These are phyloP conservation scores for Dendroctonus valens DNA, from an alignment of 1,140 invertebrate species.

Conservation along the genomic window DNA sequence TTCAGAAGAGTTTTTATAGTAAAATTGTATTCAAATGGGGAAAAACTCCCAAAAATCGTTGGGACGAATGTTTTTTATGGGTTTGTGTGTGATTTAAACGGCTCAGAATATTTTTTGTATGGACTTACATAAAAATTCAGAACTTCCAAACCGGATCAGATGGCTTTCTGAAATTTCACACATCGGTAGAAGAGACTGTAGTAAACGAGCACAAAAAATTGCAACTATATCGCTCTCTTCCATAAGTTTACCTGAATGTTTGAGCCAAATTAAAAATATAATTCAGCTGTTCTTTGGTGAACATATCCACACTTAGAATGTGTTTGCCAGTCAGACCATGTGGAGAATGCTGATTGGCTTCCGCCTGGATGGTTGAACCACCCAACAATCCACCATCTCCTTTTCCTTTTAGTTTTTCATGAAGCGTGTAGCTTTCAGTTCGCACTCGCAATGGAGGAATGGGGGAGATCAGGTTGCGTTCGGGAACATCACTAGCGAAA, in stretches of 20 bases:
- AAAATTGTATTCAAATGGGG: no score
- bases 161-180: no score
- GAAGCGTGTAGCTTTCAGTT: conserved; percentile 52
- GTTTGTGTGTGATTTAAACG: no score
- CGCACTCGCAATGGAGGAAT: conserved; percentile 52
- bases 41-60: no score
- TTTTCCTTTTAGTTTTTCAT: conserved; percentile 15
- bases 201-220: no score
- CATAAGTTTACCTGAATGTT: conserved; percentile 61
- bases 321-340: conserved; percentile 73
- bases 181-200: no score
- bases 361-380: conserved; percentile 30
- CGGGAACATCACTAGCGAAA: conserved; percentile 54
- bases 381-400: conserved; percentile 20
- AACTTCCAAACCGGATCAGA: no score
- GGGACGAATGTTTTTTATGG: no score
- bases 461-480: conserved; percentile 48
- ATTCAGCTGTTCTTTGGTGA: conserved; percentile 88
- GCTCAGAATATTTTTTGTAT: no score
- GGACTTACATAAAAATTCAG: no score
- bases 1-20: no score
- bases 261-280: conserved; percentile 94
- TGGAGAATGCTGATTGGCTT: conserved; percentile 35
- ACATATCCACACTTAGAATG: conserved; percentile 81
- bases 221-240: no score